These are phyloP conservation scores for Habrosyne pyritoides DNA, from an alignment of 2,888 invertebrate species.

Conservation along the genomic window DNA sequence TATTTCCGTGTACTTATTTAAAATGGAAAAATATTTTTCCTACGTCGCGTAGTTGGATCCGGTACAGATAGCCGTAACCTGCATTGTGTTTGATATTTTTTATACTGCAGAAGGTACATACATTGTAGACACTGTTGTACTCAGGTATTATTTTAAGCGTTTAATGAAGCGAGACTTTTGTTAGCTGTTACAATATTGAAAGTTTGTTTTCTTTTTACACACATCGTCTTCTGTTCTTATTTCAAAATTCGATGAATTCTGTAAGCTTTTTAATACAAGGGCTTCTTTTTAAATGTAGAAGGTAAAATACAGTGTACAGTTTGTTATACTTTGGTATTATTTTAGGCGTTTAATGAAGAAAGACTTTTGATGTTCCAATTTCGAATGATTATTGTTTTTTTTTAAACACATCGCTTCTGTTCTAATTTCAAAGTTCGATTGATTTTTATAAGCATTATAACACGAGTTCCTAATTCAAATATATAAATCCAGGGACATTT, in stretches of 20 bases:
- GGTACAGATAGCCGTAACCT: constrained; percentile 12
- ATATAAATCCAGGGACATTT: no score
- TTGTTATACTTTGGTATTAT: no score
- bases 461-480: no score
- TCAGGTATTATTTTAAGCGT: constrained; percentile 2
- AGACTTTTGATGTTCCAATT: no score
- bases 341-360: no score
- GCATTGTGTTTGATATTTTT: constrained; percentile 10
- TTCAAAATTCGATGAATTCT: background rate
- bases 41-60: constrained; percentile 56
- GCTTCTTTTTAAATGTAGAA: no score
- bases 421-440: no score
- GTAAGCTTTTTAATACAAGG: no score
- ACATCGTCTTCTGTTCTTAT: background rate
- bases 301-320: no score
- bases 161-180: background rate
- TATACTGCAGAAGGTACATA: constrained; percentile 5
- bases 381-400: no score
- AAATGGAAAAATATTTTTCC: constrained; percentile 81
- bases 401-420: no score
- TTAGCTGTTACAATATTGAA: background rate
- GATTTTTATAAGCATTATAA: no score
- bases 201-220: background rate
- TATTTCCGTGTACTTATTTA: constrained; percentile 74
- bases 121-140: constrained; percentile 5